These are phyloP conservation scores for Tetragnatha montana DNA, from an alignment of 2,888 invertebrate genomes.

Conservation along the genomic window DNA sequence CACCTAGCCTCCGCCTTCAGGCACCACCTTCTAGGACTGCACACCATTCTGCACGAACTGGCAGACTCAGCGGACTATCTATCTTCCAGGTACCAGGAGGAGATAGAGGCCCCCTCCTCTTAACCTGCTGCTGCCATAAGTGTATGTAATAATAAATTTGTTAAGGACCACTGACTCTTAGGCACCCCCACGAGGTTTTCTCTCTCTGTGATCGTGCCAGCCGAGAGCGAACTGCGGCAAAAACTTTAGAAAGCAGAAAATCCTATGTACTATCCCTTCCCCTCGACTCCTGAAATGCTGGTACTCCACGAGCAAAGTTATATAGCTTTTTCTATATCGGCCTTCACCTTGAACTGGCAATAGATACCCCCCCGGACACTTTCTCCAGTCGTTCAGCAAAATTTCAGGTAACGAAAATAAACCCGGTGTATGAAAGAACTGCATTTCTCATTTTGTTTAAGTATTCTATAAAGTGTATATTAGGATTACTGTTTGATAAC, in stretches of 20 bases:
- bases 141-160: constrained; percentile 37
- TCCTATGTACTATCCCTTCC: constrained; percentile 5
- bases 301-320: not conserved
- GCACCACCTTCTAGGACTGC: constrained; percentile 75
- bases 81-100: constrained; percentile 75
- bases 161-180: constrained; percentile 17
- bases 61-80: constrained; percentile 76
- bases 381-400: not conserved
- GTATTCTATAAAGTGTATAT: not conserved
- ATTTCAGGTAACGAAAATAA: not conserved
- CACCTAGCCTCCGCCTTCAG: constrained; percentile 75
- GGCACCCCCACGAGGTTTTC: not conserved
- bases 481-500: not conserved
- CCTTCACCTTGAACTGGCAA: not conserved
- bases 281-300: not conserved
- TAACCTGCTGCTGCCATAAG: constrained; percentile 51
- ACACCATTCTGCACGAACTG: constrained; percentile 75
- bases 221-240: constrained; percentile 4
- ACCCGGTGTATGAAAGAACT: constrained; percentile 18
- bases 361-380: not conserved
- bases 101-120: constrained; percentile 73
- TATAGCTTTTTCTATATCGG: constrained; percentile 13
- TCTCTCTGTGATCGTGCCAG: constrained; percentile 32
- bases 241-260: constrained; percentile 23
- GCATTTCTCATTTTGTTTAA: not conserved